Percentiles rank a stretch among this genome's conserved stretches.
Conservation (phyloP, 1,140 invertebrate species). For the Nebria ingens region DNA sequence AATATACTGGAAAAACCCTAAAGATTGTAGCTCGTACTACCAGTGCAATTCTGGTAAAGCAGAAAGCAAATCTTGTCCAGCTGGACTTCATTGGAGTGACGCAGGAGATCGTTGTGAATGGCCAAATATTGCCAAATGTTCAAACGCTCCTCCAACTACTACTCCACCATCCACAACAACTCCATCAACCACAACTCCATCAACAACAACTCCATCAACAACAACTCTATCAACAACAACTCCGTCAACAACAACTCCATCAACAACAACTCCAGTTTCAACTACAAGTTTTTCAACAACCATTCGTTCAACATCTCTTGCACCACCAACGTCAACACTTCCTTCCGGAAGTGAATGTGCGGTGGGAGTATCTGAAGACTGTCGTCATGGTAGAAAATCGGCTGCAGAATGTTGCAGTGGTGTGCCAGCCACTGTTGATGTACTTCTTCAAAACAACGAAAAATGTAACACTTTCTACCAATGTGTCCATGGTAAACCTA, state of each 20-base stretch:
- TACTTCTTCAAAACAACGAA: not conserved
- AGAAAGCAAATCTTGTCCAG: slow-evolving; percentile 26
- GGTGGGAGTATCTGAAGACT: not conserved
- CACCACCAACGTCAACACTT: no score
- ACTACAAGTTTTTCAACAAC: no score
- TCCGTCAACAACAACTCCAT: no score
- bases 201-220: no score
- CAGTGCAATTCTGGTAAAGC: slow-evolving; percentile 25
- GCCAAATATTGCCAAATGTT: slow-evolving; percentile 26
- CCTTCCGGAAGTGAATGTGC: not conserved
- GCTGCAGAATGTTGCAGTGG: not conserved
- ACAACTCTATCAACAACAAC: no score
- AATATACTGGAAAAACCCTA: slow-evolving; percentile 22
- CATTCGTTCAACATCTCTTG: no score
- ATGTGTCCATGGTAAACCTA: no score
- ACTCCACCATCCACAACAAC: no score
- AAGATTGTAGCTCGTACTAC: slow-evolving; percentile 27
- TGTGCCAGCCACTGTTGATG: not conserved
- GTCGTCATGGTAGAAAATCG: not conserved
- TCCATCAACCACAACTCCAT: no score
- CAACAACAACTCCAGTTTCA: no score
- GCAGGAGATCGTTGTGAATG: slow-evolving; percentile 25
- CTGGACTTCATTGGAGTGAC: slow-evolving; percentile 26
- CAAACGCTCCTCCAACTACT: no score
- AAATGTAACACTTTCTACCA: not conserved